Conservation (phyloP, 2,888 invertebrate genomes). For the Trachelus stipa region DNA sequence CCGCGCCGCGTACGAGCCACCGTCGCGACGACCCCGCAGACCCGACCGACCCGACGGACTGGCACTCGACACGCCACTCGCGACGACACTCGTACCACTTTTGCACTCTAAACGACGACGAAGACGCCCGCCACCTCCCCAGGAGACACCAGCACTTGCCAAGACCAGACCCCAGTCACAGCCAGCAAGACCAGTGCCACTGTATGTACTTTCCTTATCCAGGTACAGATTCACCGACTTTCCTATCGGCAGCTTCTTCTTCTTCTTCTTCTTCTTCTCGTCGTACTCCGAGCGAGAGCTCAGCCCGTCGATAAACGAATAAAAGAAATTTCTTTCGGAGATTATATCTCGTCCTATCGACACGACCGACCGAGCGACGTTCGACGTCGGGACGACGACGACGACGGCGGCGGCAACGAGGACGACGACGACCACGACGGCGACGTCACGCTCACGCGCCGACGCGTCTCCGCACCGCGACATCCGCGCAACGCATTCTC, state of each 20-base stretch:
- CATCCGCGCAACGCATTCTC: conserved; percentile 24
- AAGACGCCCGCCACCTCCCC: conserved; percentile 13
- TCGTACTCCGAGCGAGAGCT: background rate
- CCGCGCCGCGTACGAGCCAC: conserved; percentile 68
- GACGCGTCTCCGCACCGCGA: conserved; percentile 28
- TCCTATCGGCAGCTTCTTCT: background rate
- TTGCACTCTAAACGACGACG: conserved; percentile 4
- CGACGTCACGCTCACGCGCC: conserved; percentile 30
- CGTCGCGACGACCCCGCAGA: background rate
- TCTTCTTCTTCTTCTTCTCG: background rate
- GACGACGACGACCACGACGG: conserved; percentile 14
- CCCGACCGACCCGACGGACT: conserved; percentile 2
- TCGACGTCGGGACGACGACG: conserved; percentile 9
- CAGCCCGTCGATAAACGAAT: background rate
- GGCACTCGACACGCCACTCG: background rate
- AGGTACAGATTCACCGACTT: background rate
- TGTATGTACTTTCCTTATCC: background rate
- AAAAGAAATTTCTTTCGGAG: background rate
- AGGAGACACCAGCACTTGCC: background rate
- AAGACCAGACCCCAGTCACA: background rate
- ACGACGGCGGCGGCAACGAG: conserved; percentile 23
- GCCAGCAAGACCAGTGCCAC: background rate
- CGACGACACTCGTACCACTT: conserved; percentile 2
- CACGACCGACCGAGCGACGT: background rate
- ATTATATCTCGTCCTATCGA: background rate